Evolutionary conservation across 2,797 vertebrate genomes (phyloP).

Genomic region (Petrocephalus sullivani): DNA sequence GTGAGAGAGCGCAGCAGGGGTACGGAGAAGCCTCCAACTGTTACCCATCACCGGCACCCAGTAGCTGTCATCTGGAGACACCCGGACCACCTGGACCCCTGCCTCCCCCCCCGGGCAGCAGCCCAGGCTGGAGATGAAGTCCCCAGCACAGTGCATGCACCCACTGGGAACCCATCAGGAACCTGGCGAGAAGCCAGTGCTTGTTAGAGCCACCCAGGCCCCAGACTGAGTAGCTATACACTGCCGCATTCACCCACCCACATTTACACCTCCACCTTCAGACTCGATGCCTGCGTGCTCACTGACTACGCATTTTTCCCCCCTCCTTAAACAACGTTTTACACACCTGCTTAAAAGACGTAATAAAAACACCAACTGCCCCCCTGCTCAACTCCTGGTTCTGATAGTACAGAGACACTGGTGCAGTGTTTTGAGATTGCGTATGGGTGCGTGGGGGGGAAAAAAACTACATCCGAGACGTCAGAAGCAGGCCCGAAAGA

Average conservation of each 20-base stretch:
- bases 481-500: background rate
- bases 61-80: background rate
- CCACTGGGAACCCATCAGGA: constrained; percentile 52
- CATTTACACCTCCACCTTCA: constrained; percentile 33
- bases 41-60: background rate
- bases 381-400: background rate
- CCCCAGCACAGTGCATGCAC: constrained; percentile 37
- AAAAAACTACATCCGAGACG: background rate
- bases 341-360: background rate
- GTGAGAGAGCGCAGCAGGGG: background rate
- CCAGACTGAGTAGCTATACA: constrained; percentile 52
- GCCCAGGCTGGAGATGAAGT: background rate
- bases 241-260: constrained; percentile 57
- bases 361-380: background rate
- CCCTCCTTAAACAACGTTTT: background rate
- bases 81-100: background rate
- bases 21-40: background rate
- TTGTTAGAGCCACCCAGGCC: constrained; percentile 50
- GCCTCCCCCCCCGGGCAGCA: background rate
- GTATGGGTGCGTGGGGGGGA: background rate
- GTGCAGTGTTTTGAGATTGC: background rate
- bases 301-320: background rate
- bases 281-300: background rate
- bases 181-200: constrained; percentile 53
- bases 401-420: background rate